Evolutionary conservation across 2,113 vertebrate species (phyloP).

Genomic region (Muscicapa adusta): DNA sequence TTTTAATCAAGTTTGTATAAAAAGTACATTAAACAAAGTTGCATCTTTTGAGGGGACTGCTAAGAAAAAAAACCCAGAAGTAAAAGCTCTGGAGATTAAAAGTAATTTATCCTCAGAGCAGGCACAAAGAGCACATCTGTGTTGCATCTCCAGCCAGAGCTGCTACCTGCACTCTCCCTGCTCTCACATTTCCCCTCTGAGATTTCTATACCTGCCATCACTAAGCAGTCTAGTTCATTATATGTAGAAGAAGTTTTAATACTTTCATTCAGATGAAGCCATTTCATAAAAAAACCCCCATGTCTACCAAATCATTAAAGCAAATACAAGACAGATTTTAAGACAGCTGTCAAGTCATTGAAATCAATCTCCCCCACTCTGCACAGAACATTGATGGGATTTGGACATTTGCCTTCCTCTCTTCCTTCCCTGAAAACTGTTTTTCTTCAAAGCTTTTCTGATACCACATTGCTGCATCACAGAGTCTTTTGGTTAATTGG

Average conservation of each 20-base stretch:
- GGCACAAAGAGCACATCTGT: not conserved
- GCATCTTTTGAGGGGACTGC: not conserved
- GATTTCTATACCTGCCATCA: not conserved
- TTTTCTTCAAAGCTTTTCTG: not conserved
- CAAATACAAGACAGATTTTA: not conserved
- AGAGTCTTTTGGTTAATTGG: not conserved
- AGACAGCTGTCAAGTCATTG: not conserved
- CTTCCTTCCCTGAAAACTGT: not conserved
- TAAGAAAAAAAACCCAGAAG: not conserved
- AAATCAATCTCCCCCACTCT: not conserved
- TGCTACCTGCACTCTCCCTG: not conserved
- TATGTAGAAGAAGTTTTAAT: not conserved
- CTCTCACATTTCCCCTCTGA: not conserved
- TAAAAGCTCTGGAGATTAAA: not conserved
- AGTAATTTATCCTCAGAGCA: not conserved
- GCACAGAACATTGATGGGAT: not conserved
- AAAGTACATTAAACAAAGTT: not conserved
- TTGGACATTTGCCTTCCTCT: not conserved
- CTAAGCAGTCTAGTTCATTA: not conserved
- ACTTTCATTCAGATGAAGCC: not conserved
- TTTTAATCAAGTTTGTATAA: not conserved
- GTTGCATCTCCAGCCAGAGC: not conserved
- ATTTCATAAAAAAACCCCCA: not conserved
- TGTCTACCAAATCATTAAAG: not conserved
- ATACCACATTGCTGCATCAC: too few species aligned